These are phyloP conservation scores for Drosophila stalkeri DNA, from an alignment of 2,888 invertebrate genomes.

Conservation along the genomic window DNA sequence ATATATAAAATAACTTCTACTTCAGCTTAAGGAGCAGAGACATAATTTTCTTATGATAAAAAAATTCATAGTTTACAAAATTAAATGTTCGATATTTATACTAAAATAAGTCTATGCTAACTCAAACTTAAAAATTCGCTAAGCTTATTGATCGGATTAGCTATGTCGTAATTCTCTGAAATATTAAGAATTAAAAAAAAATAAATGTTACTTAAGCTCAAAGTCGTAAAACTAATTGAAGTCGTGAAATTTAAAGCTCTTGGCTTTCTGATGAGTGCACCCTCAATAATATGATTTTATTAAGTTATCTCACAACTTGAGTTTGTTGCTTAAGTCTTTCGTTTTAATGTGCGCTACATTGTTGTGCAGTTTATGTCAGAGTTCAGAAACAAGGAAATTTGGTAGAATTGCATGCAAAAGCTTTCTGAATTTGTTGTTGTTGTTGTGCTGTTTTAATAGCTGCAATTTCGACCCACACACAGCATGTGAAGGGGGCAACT, in stretches of 20 bases:
- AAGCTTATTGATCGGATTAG: conserved; percentile 2
- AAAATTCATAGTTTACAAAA: too few relatives aligned
- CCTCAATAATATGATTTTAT: conserved; percentile 5
- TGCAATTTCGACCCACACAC: conserved; percentile 74
- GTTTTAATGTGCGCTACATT: conserved; percentile 17
- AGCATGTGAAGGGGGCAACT: conserved; percentile 22
- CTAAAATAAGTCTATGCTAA: neutral
- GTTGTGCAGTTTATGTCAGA: neutral
- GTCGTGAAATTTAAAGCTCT: conserved; percentile 13
- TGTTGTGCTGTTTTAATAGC: conserved; percentile 56
- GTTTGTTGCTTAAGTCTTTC: conserved; percentile 57
- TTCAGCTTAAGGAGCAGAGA: too few relatives aligned
- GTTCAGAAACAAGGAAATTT: conserved; percentile 1
- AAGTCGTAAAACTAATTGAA: conserved; percentile 18
- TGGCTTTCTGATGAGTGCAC: conserved; percentile 4
- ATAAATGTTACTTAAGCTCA: neutral
- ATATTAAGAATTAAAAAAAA: conserved; percentile 1
- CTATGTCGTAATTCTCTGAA: conserved; percentile 5
- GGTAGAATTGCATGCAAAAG: conserved; percentile 37
- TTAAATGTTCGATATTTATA: neutral
- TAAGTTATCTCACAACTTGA: conserved; percentile 27
- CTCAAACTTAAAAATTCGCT: neutral
- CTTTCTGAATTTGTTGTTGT: conserved; percentile 10
- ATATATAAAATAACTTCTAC: too few relatives aligned
- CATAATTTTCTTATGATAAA: too few relatives aligned